A percentile compares a stretch with the other conserved stretches of the same genome.
Evolutionary conservation across 2,797 vertebrate genomes (phyloP).

Genomic region (Pelobates cultripes): DNA sequence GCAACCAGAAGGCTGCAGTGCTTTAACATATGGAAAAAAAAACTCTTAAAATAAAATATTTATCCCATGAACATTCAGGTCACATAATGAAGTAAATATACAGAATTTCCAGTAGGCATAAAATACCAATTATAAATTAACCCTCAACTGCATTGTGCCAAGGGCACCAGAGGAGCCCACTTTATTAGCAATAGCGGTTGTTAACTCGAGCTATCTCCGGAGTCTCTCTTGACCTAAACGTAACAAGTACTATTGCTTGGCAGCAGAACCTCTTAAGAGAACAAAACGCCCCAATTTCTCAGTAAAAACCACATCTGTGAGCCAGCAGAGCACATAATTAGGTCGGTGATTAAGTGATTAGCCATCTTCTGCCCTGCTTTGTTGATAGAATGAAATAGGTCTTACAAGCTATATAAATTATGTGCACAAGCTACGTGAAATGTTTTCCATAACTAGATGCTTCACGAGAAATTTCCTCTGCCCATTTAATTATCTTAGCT

Average conservation of each 20-base stretch:
- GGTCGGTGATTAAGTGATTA: slow-evolving; percentile 54
- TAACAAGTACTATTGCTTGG: slow-evolving; percentile 51
- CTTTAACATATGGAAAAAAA: too few relatives aligned
- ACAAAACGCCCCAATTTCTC: slow-evolving; percentile 42
- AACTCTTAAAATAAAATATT: too few relatives aligned
- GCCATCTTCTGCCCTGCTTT: slow-evolving; percentile 48
- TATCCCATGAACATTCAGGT: neutral
- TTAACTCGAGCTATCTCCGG: slow-evolving; percentile 11
- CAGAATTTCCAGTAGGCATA: neutral
- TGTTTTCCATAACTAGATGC: slow-evolving; percentile 19
- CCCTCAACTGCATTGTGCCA: slow-evolving; percentile 7
- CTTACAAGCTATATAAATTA: slow-evolving; percentile 44
- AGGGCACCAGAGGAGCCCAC: slow-evolving; percentile 18
- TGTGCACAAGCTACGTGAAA: slow-evolving; percentile 18
- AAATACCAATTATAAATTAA: slow-evolving; percentile 5
- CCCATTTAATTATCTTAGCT: neutral
- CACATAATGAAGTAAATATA: neutral
- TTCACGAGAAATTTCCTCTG: slow-evolving; percentile 40
- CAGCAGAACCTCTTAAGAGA: slow-evolving; percentile 51
- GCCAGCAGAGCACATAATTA: slow-evolving; percentile 54
- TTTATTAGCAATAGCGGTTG: slow-evolving; percentile 29
- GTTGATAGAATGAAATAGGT: slow-evolving; percentile 47
- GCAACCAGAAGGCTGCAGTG: too few relatives aligned
- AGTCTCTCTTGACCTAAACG: slow-evolving; percentile 26
- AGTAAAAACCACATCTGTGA: slow-evolving; percentile 48